Percentiles rank a stretch among this genome's conserved stretches.
phyloP scores from a whole-genome alignment of 2,888 invertebrate species.

The Iselma pallidipennis region DNA sequence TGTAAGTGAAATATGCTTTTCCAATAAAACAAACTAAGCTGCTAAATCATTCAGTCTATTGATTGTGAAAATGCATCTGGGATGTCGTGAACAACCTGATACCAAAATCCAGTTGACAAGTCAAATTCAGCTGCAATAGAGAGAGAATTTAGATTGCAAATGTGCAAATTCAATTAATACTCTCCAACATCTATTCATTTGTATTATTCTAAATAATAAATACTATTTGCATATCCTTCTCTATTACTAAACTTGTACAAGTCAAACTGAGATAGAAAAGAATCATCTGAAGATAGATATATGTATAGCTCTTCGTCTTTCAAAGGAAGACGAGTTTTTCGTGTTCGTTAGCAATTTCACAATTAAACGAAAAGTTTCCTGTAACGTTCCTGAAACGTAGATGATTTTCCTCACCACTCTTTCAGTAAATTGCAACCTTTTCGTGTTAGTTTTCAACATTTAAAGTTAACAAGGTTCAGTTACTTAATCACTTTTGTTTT shows the following conservation, averaged over 20 bases:
- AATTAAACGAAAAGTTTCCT: constrained; percentile 18
- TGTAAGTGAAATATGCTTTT: no score
- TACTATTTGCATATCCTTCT: constrained; percentile 14
- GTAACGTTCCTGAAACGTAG: neutral
- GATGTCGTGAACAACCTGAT: neutral
- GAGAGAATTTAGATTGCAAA: constrained; percentile 16
- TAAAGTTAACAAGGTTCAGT: neutral
- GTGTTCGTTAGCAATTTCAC: constrained; percentile 24
- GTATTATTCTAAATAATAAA: constrained; percentile 24
- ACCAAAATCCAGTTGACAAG: neutral
- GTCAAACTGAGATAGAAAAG: neutral
- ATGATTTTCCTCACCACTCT: neutral
- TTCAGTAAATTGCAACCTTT: neutral
- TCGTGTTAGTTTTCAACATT: neutral
- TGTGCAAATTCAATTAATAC: constrained; percentile 21
- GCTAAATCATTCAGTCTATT: neutral
- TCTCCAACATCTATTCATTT: constrained; percentile 16
- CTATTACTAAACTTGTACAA: constrained; percentile 11
- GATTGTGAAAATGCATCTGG: neutral
- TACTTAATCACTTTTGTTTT: neutral
- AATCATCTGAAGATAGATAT: neutral
- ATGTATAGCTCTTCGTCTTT: no score
- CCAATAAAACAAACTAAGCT: no score
- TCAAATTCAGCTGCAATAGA: neutral
- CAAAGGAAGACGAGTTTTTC: constrained; percentile 7